Evolutionary conservation across 1,140 invertebrate species (phyloP).

Genomic region (Drosophila lowei): DNA sequence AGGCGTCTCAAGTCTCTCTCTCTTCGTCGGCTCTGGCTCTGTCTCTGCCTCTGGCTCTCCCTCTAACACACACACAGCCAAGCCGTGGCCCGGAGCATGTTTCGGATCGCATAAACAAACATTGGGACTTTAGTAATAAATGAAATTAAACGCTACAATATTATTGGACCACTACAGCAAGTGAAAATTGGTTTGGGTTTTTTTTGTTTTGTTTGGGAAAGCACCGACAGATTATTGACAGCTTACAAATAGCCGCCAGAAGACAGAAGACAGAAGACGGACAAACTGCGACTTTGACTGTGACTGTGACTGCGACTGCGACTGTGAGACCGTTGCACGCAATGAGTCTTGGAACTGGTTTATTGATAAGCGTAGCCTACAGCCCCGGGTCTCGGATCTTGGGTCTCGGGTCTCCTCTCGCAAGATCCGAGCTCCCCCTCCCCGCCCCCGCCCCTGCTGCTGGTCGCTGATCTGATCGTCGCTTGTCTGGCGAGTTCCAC

Average conservation of each 20-base stretch:
- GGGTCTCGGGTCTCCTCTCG: background rate
- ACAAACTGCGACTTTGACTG: constrained; percentile 9
- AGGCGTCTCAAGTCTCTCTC: constrained; percentile 1
- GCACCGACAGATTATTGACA: constrained; percentile 62
- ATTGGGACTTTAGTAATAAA: constrained; percentile 66
- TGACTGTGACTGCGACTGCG: constrained; percentile 4
- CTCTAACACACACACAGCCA: background rate
- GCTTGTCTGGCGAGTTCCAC: constrained; percentile 44
- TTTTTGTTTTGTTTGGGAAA: constrained; percentile 31
- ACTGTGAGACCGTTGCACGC: constrained; percentile 41
- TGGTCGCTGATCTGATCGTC: background rate
- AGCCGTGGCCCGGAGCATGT: background rate
- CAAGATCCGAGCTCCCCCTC: background rate
- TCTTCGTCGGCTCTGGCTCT: constrained; percentile 1
- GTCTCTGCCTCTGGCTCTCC: background rate
- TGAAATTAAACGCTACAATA: constrained; percentile 68
- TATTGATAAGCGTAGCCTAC: constrained; percentile 67
- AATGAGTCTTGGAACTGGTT: constrained; percentile 61
- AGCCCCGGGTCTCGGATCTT: constrained; percentile 28
- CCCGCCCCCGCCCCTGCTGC: background rate
- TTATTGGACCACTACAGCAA: constrained; percentile 26
- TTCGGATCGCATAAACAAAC: constrained; percentile 45
- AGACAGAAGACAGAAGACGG: constrained; percentile 8
- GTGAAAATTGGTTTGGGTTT: constrained; percentile 60
- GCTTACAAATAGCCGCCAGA: constrained; percentile 58